phyloP scores from a whole-genome alignment of 2,888 invertebrate genomes.

The Epiperipatus broadwayi region DNA sequence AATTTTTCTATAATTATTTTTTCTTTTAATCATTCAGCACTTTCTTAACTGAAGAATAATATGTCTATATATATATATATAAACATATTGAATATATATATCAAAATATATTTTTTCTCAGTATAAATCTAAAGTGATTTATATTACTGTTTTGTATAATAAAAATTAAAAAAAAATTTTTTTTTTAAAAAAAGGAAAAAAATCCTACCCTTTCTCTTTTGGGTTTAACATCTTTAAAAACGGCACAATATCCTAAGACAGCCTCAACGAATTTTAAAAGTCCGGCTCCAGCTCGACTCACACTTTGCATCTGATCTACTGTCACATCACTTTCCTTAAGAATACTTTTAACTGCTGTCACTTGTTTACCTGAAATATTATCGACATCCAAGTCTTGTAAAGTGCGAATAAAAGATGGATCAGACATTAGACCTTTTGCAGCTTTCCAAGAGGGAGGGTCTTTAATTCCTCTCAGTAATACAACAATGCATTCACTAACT shows the following conservation, averaged over 20 bases:
- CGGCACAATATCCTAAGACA: conserved; percentile 69
- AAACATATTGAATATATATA: too few species aligned
- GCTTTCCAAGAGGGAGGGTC: conserved; percentile 79
- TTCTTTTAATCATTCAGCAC: too few species aligned
- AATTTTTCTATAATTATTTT: too few species aligned
- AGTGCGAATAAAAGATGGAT: conserved; percentile 56
- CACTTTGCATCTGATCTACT: conserved; percentile 56
- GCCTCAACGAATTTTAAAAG: conserved; percentile 65
- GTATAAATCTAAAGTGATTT: too few species aligned
- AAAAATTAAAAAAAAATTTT: too few species aligned
- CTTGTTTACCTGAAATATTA: conserved; percentile 26
- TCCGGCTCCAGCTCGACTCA: conserved; percentile 69
- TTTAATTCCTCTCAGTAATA: conserved; percentile 56
- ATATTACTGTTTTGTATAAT: too few species aligned
- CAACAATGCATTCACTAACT: conserved; percentile 72
- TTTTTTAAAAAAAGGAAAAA: too few species aligned
- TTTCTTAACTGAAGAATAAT: too few species aligned
- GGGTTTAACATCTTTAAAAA: conserved; percentile 50
- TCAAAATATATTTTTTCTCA: too few species aligned
- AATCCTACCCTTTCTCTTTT: conserved; percentile 40
- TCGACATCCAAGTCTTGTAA: conserved; percentile 64
- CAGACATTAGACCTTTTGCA: conserved; percentile 78
- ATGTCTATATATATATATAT: too few species aligned
- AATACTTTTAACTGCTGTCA: conserved; percentile 25
- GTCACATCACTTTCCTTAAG: conserved; percentile 23